These are phyloP conservation scores for Ceyx cyanopectus DNA, from an alignment of 2,113 vertebrate genomes.

Conservation along the genomic window DNA sequence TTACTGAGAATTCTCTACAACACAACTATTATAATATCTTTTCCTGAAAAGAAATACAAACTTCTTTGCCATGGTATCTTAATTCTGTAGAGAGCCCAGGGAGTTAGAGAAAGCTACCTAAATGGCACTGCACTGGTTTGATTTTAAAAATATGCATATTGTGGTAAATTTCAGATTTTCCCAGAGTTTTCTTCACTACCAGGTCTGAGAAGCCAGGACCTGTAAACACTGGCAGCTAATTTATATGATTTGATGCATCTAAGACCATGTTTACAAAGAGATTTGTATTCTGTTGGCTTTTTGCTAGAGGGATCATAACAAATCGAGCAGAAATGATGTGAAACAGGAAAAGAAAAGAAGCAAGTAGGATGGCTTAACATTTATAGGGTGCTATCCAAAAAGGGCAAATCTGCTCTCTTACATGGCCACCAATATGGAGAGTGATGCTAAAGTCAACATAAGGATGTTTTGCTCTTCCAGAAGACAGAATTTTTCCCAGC, in stretches of 20 bases:
- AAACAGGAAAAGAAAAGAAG: neutral
- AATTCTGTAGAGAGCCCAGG: neutral
- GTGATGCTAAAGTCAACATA: slow-evolving; percentile 34
- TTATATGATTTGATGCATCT: neutral
- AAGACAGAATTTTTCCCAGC: slow-evolving; percentile 27
- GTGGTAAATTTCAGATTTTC: neutral
- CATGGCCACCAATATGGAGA: neutral
- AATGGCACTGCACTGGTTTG: neutral
- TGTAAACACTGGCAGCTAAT: neutral
- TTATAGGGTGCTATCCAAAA: slow-evolving; percentile 17
- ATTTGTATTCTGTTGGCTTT: neutral
- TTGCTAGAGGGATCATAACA: neutral
- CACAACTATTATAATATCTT: neutral
- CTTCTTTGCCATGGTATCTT: neutral
- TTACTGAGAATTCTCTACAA: neutral
- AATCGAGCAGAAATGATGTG: neutral
- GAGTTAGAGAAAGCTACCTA: neutral
- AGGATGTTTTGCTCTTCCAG: slow-evolving; percentile 16
- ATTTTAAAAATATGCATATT: neutral
- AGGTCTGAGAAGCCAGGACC: neutral
- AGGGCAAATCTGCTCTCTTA: slow-evolving; percentile 22
- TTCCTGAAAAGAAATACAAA: neutral
- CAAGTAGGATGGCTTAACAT: neutral
- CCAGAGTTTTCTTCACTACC: neutral
- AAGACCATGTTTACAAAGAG: neutral